Conservation (phyloP, 2,888 invertebrate species). For the Coleophora deauratella region DNA sequence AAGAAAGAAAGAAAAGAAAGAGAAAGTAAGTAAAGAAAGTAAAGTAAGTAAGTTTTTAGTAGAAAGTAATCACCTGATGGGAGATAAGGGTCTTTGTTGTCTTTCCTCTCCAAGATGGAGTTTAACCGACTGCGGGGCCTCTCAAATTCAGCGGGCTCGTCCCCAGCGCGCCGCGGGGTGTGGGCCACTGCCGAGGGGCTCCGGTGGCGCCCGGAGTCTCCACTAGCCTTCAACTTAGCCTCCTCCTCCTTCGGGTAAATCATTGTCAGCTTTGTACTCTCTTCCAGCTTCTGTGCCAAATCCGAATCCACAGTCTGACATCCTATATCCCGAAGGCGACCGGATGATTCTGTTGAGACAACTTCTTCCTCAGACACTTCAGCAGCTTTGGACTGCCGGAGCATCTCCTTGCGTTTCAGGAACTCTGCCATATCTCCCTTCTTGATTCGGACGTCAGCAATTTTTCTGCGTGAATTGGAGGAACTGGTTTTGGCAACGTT, state of each 20-base stretch:
- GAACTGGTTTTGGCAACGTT: constrained; percentile 47
- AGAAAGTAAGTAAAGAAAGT: too few relatives aligned
- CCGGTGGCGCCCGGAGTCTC: constrained; percentile 40
- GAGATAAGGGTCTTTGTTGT: constrained; percentile 55
- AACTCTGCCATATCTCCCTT: constrained; percentile 69
- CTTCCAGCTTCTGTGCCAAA: constrained; percentile 46
- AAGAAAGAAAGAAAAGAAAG: too few relatives aligned
- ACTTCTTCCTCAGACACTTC: constrained; percentile 37
- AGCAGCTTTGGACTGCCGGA: constrained; percentile 35
- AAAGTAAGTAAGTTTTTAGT: too few relatives aligned
- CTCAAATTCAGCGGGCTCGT: constrained; percentile 43
- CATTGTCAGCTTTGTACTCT: constrained; percentile 57
- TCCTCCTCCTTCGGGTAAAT: constrained; percentile 61
- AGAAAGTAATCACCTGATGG: constrained; percentile 39
- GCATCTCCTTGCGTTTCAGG: constrained; percentile 51
- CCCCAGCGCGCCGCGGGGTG: constrained; percentile 34
- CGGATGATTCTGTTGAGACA: constrained; percentile 42
- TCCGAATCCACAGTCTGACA: constrained; percentile 62
- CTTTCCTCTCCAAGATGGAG: constrained; percentile 56
- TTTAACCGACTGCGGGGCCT: constrained; percentile 50
- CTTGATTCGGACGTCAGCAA: constrained; percentile 44
- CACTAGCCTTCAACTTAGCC: constrained; percentile 55
- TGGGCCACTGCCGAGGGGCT: constrained; percentile 24
- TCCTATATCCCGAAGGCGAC: constrained; percentile 50
- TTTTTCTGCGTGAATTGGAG: constrained; percentile 42